These are phyloP conservation scores for Acrocephalus scirpaceus DNA, from an alignment of 2,797 vertebrate species.

Conservation along the genomic window DNA sequence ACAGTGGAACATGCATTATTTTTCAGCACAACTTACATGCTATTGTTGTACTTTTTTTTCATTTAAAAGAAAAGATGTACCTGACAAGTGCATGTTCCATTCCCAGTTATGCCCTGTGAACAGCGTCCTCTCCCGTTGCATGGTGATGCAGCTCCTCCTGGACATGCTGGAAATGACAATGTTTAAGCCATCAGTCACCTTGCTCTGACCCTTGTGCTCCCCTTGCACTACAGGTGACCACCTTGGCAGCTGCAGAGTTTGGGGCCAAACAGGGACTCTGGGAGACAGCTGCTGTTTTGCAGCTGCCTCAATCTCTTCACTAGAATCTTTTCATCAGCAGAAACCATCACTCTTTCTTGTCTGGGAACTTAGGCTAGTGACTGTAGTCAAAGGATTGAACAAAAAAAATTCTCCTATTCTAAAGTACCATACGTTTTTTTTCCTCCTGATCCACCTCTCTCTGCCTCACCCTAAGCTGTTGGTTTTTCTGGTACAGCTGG, in stretches of 20 bases:
- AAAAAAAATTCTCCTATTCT: neutral
- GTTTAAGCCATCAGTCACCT: neutral
- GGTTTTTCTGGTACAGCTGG: neutral
- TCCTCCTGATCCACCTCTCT: neutral
- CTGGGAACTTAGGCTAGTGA: neutral
- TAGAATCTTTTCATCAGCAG: neutral
- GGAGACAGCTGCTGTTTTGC: neutral
- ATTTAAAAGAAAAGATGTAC: conserved; percentile 58
- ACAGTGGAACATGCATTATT: neutral
- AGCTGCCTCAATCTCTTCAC: neutral
- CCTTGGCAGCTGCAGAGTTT: neutral
- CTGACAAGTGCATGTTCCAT: conserved; percentile 87
- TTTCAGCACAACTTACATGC: neutral
- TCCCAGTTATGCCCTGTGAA: conserved; percentile 84
- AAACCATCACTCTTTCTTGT: neutral
- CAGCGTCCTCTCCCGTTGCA: conserved; percentile 85
- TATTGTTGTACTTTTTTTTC: neutral
- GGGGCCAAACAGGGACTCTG: neutral
- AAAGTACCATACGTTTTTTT: neutral
- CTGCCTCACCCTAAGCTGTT: neutral
- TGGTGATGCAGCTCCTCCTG: conserved; percentile 76
- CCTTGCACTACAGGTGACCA: neutral
- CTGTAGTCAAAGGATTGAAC: neutral
- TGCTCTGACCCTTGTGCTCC: neutral
- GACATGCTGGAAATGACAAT: conserved; percentile 81